These are phyloP conservation scores for Sarcophilus harrisii DNA, from an alignment of 2,797 vertebrate genomes.

Conservation along the genomic window DNA sequence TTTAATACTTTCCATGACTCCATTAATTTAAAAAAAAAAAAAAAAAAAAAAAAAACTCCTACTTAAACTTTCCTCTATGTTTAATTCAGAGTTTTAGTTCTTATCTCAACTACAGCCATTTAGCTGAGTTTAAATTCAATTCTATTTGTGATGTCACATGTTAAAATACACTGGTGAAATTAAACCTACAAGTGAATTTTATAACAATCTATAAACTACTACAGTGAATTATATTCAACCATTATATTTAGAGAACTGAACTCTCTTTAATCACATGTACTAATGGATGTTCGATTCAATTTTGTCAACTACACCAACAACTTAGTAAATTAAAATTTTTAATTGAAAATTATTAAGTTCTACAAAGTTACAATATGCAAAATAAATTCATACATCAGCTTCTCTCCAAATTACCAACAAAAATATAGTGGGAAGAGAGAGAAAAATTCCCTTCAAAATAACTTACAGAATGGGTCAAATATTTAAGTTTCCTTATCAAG, in stretches of 20 bases:
- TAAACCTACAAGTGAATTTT: not conserved
- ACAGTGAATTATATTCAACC: constrained; percentile 32
- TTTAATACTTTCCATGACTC: not conserved
- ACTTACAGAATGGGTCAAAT: not conserved
- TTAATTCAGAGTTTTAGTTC: constrained; percentile 31
- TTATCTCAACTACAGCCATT: not conserved
- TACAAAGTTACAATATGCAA: no score
- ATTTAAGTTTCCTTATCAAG: not conserved
- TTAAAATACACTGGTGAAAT: not conserved
- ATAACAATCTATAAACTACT: not conserved
- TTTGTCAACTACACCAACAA: constrained; percentile 14
- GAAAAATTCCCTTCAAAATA: not conserved
- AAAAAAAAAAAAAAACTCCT: constrained; percentile 17
- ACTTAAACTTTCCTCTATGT: not conserved
- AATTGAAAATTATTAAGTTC: not conserved
- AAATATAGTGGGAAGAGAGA: not conserved
- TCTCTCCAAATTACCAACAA: no score
- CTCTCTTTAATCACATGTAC: not conserved
- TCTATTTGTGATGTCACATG: not conserved
- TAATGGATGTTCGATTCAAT: not conserved
- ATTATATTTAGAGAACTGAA: constrained; percentile 9
- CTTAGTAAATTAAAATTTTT: not conserved
- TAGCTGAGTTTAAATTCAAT: not conserved
- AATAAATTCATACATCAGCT: no score
- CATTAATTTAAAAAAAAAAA: constrained; percentile 20